A percentile compares a stretch with the other conserved stretches of the same genome.
phyloP scores from a whole-genome alignment of 2,113 vertebrate genomes.

The Pangasianodon hypophthalmus region DNA sequence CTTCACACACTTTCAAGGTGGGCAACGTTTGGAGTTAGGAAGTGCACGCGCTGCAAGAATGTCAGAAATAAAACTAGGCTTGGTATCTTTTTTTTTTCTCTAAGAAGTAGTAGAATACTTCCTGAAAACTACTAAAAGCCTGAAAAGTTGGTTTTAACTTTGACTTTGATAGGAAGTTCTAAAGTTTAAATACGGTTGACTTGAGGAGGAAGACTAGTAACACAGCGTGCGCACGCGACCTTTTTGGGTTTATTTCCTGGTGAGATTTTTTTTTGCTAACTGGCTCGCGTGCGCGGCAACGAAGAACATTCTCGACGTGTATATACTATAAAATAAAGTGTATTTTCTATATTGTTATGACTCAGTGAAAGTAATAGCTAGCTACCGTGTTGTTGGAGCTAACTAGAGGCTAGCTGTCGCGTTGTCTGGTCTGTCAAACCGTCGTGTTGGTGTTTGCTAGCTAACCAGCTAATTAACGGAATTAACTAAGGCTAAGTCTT shows the following conservation, averaged over 20 bases:
- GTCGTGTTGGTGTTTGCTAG: not conserved
- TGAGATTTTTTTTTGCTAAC: not conserved
- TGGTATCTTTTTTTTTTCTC: not conserved
- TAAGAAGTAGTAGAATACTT: too few species aligned
- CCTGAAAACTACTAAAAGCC: not conserved
- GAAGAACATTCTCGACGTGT: not conserved
- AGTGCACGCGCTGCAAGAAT: not conserved
- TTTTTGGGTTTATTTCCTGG: conserved; percentile 3
- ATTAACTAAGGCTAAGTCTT: not conserved
- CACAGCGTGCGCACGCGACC: not conserved
- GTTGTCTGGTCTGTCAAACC: not conserved
- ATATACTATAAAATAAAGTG: not conserved
- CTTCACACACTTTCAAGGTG: not conserved
- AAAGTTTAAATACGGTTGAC: not conserved
- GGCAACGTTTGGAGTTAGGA: not conserved
- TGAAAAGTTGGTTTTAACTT: not conserved
- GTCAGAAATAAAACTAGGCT: not conserved
- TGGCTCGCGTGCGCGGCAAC: not conserved
- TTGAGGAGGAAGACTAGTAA: not conserved
- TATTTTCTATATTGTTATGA: not conserved
- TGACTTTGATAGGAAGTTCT: not conserved
- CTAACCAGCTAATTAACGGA: not conserved
- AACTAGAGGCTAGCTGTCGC: too few species aligned
- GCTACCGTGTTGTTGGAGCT: not conserved
- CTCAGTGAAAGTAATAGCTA: not conserved